phyloP scores from a whole-genome alignment of 1,140 invertebrate genomes.

The Vollenhovia emeryi region DNA sequence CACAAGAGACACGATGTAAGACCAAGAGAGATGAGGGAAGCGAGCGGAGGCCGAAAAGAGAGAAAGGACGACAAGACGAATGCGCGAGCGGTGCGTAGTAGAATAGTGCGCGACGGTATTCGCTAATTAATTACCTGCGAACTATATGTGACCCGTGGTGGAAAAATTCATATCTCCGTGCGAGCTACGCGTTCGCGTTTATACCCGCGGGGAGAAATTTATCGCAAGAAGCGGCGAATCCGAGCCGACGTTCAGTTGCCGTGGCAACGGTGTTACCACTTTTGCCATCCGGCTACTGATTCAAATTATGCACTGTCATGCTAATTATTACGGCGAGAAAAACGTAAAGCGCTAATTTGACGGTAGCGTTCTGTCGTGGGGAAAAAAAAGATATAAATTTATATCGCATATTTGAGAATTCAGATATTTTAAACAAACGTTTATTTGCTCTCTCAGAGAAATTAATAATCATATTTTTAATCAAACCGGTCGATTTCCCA shows the following conservation, averaged over 20 bases:
- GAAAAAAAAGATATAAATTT: conserved; percentile 6
- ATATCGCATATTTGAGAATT: not conserved
- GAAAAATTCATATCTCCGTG: conserved; percentile 44
- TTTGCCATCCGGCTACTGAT: not conserved
- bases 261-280: not conserved
- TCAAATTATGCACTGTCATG: not conserved
- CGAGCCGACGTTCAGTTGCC: not conserved
- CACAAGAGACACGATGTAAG: conserved; percentile 11
- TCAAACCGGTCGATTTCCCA: not conserved
- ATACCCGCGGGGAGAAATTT: conserved; percentile 34
- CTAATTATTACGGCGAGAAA: conserved; percentile 28
- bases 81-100: conserved; percentile 28
- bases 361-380: not conserved
- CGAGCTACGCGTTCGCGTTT: conserved; percentile 9
- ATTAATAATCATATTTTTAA: not conserved
- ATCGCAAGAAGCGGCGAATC: conserved; percentile 26
- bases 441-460: not conserved
- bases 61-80: not conserved
- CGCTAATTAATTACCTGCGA: conserved; percentile 65
- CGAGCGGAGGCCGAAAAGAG: conserved; percentile 20
- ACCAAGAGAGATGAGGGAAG: not conserved
- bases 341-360: conserved; percentile 1
- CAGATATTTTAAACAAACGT: not conserved
- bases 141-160: conserved; percentile 29
- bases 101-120: conserved; percentile 51